Conservation (phyloP, 2,113 vertebrate genomes). For the Chionomys nivalis region DNA sequence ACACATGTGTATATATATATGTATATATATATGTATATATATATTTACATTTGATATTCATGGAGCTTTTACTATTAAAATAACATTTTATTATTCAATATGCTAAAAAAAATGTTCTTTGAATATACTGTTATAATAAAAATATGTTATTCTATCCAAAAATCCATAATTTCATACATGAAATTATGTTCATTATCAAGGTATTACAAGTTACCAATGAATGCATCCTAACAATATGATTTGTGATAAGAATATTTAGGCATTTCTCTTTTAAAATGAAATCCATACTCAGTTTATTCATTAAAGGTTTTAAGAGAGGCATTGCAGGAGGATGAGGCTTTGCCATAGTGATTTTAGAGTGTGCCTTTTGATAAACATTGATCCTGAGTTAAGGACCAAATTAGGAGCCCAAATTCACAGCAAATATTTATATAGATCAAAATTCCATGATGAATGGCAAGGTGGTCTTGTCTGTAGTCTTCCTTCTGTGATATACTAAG, state of each 20-base stretch:
- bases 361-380: neutral
- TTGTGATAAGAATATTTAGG: neutral
- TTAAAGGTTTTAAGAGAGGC: neutral
- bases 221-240: neutral
- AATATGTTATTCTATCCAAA: neutral
- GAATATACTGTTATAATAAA: neutral
- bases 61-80: too few species aligned
- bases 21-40: too few species aligned
- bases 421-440: neutral
- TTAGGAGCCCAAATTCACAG: neutral
- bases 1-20: too few species aligned
- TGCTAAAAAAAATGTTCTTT: neutral
- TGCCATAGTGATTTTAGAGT: neutral
- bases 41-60: too few species aligned
- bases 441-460: neutral
- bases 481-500: neutral
- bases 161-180: neutral
- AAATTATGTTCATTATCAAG: neutral
- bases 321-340: neutral
- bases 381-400: neutral
- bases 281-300: neutral
- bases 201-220: neutral
- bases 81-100: constrained; percentile 4
- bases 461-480: neutral
- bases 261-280: neutral